Conservation (phyloP, 2,797 vertebrate species). For the Staurois parvus region DNA sequence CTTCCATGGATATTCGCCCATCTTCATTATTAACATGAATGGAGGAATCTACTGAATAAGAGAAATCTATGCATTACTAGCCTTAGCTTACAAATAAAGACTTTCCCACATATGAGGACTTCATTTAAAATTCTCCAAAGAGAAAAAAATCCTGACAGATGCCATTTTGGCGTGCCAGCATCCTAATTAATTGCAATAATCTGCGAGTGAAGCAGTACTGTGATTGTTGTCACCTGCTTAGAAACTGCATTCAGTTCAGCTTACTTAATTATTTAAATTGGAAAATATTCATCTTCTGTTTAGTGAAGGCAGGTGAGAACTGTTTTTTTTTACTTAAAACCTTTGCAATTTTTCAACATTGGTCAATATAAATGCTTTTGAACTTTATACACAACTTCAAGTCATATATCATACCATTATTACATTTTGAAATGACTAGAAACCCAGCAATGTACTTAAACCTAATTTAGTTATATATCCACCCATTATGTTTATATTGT, state of each 20-base stretch:
- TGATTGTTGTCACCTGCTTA: constrained; percentile 52
- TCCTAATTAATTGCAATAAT: constrained; percentile 44
- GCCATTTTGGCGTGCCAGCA: constrained; percentile 15
- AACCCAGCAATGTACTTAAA: too few species aligned
- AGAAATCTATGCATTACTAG: too few species aligned
- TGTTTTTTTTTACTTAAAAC: constrained; percentile 12
- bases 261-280: constrained; percentile 49
- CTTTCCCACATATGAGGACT: not conserved
- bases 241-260: constrained; percentile 30
- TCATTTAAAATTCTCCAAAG: constrained; percentile 5
- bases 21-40: too few species aligned
- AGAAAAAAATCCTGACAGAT: constrained; percentile 39
- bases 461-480: too few species aligned
- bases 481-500: too few species aligned
- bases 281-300: constrained; percentile 28
- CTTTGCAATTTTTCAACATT: constrained; percentile 10
- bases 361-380: not conserved
- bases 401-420: too few species aligned
- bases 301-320: constrained; percentile 37
- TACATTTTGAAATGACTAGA: too few species aligned
- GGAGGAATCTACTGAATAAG: too few species aligned
- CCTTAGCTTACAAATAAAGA: too few species aligned
- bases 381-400: not conserved
- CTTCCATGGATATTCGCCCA: too few species aligned
- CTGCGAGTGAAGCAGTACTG: constrained; percentile 21